Evolutionary conservation across 2,113 vertebrate species (phyloP).

Genomic region (Cepphus grylle): DNA sequence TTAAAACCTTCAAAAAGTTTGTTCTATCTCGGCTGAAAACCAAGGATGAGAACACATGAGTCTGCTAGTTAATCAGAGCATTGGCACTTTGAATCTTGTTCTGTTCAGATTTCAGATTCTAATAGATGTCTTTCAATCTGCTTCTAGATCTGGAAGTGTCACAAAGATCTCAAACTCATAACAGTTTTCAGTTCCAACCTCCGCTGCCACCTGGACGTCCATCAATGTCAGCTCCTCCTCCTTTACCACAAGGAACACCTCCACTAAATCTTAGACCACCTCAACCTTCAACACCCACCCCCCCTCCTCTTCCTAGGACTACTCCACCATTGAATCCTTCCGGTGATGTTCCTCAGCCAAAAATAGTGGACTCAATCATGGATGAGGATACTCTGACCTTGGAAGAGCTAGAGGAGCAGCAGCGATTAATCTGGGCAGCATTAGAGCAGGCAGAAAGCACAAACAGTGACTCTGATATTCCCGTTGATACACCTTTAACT

Average conservation of each 20-base stretch:
- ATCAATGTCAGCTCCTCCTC: slow-evolving; percentile 78
- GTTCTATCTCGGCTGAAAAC: background rate
- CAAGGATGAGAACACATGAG: background rate
- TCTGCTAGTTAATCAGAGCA: background rate
- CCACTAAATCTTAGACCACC: slow-evolving; percentile 61
- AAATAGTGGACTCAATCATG: slow-evolving; percentile 68
- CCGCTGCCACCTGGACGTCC: slow-evolving; percentile 83
- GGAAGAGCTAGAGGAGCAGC: slow-evolving; percentile 95
- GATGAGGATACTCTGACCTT: slow-evolving; percentile 88
- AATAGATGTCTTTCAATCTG: background rate
- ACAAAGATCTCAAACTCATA: slow-evolving; percentile 37
- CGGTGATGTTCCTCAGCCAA: slow-evolving; percentile 61
- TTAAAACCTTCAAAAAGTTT: background rate
- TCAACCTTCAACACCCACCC: slow-evolving; percentile 72
- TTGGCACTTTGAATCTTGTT: background rate
- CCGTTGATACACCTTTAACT: slow-evolving; percentile 76
- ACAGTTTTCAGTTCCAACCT: slow-evolving; percentile 84
- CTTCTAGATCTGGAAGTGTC: slow-evolving; percentile 69
- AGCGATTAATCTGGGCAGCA: slow-evolving; percentile 90
- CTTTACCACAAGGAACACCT: slow-evolving; percentile 85
- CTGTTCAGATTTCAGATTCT: background rate
- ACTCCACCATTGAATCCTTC: slow-evolving; percentile 76
- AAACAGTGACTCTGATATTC: slow-evolving; percentile 85
- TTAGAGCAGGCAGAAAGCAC: slow-evolving; percentile 86
- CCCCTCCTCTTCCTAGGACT: slow-evolving; percentile 83